Evolutionary conservation across 2,113 vertebrate genomes (phyloP).

Genomic region (Echinops telfairi): DNA sequence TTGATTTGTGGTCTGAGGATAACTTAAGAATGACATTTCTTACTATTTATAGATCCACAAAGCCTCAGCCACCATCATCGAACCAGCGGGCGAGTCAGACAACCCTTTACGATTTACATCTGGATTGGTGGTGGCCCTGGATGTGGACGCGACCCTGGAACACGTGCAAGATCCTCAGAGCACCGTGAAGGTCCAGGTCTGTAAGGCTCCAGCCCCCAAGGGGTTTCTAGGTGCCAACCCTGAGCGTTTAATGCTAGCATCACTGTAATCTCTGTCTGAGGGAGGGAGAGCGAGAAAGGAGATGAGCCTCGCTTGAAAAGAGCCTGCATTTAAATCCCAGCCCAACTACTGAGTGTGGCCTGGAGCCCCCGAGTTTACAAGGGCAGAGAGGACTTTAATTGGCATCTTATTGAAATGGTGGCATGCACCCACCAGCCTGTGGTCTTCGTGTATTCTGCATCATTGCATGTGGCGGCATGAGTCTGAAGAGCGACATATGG

Average conservation of each 20-base stretch:
- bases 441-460: too few species aligned
- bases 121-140: conserved; percentile 95
- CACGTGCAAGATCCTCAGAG: conserved; percentile 95
- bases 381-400: background rate
- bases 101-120: conserved; percentile 96
- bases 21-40: background rate
- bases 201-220: conserved; percentile 80
- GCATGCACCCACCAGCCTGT: too few species aligned
- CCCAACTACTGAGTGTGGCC: background rate
- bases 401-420: conserved; percentile 23
- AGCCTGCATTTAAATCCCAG: background rate
- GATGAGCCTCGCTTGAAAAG: background rate
- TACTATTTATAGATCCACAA: conserved; percentile 90
- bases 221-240: background rate
- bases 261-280: background rate
- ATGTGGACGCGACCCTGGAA: conserved; percentile 96
- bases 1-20: background rate
- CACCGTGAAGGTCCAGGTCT: conserved; percentile 96
- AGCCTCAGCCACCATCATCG: conserved; percentile 95
- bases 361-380: background rate
- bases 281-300: background rate
- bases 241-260: background rate
- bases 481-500: too few species aligned
- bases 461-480: too few species aligned
- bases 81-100: conserved; percentile 97